Evolutionary conservation across 2,888 invertebrate genomes (phyloP), one percentile per base, ranked within the genome.

Genomic region (Venustoraphidia nigricollis): DNA sequence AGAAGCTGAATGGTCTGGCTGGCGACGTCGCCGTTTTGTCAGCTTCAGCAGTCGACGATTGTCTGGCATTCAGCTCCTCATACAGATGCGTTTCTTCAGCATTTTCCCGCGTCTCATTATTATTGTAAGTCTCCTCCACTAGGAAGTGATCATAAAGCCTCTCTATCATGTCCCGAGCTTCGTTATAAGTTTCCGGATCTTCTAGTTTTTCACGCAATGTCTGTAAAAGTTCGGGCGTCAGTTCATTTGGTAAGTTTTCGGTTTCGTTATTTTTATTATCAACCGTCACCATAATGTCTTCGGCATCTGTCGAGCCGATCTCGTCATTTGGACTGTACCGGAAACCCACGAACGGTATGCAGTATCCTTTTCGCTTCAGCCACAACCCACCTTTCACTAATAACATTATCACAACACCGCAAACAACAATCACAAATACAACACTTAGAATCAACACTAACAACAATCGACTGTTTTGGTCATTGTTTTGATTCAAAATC

Each of bases 161-260:
- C 59, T 85, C 83, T 51, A 86, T 85, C 70, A 82, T 81, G 63
- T 83, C 83, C 38, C 81, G 70, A 2, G 85, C 84, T 59, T 84
- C 81, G 47, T 78, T 75, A 55, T 82, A 83, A 50, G 82, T 79
- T 47, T 79, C 76, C 0, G 84, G 84, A 59, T 80, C 81, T 56
- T 83, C 81, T 8, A 86, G 62, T 57, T 79, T 77, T 54, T 79
- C 77, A 49, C 79, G 72, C 11, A 86, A 66, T 53, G 77, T 76
- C 55, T 77, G 79, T 50, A 86, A 65, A 45, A 85, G 71, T 57
- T 86, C 85, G 55, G 80, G 77, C 1, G 84, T 83, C 43, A 86
- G 60, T 61, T 84, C 83, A 60, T 83, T 83, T 0, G 84, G 84
- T 45, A 84, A 66, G 1, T 84, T 84, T 60, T 81, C 81, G n/a